Conservation (phyloP, 2,797 vertebrate genomes). For the Eutrigla gurnardus region DNA sequence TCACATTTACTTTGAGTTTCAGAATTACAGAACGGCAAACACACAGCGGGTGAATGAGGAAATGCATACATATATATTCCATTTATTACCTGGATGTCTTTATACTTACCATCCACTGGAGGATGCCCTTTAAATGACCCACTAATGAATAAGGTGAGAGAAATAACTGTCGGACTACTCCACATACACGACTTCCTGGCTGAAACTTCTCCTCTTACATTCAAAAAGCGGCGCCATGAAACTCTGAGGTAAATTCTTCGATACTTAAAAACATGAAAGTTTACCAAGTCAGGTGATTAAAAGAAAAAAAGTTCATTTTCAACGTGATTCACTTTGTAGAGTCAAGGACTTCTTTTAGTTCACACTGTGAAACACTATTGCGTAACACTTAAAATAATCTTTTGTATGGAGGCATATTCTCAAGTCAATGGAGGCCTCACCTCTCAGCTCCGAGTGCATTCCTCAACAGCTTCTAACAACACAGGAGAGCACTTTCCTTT, state of each 20-base stretch:
- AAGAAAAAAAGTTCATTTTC: slow-evolving; percentile 11
- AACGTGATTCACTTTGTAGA: slow-evolving; percentile 27
- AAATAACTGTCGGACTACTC: slow-evolving; percentile 5
- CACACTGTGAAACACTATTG: slow-evolving; percentile 8
- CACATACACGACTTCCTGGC: neutral
- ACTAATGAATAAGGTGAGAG: neutral
- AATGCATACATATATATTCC: neutral
- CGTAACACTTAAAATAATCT: neutral
- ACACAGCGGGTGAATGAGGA: neutral
- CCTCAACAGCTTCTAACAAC: slow-evolving; percentile 25
- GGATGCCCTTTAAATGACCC: neutral
- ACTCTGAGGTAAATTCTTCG: slow-evolving; percentile 1
- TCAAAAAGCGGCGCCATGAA: neutral
- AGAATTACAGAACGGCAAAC: neutral
- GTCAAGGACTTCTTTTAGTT: slow-evolving; percentile 53
- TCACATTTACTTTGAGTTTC: neutral
- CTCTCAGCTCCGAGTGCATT: slow-evolving; percentile 37
- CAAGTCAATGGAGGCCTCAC: slow-evolving; percentile 4
- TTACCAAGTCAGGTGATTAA: neutral
- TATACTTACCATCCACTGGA: neutral
- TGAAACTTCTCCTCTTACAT: neutral
- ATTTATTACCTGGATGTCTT: neutral
- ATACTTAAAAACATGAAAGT: slow-evolving; percentile 11
- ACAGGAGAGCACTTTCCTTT: slow-evolving; percentile 27
- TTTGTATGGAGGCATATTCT: slow-evolving; percentile 1